Evolutionary conservation across 2,888 invertebrate species (phyloP).

Genomic region (Drosophila buzzatii): DNA sequence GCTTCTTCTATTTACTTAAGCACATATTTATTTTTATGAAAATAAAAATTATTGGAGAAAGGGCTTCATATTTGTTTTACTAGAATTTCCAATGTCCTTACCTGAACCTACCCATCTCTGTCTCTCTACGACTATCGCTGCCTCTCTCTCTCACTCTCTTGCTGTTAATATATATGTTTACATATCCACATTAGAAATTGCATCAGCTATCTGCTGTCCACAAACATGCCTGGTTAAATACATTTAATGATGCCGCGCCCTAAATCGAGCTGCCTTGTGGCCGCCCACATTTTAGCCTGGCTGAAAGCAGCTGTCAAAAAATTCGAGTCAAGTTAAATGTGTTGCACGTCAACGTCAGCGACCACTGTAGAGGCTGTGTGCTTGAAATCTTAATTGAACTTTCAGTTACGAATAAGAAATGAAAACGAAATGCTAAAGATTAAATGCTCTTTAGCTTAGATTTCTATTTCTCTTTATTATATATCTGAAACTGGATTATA

Average conservation of each 20-base stretch:
- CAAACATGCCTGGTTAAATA: slow-evolving; percentile 40
- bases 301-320: slow-evolving; percentile 24
- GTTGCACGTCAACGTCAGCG: slow-evolving; percentile 26
- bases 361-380: slow-evolving; percentile 4
- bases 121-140: too few species aligned
- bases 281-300: neutral
- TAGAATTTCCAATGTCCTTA: slow-evolving; percentile 39
- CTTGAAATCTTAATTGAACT: slow-evolving; percentile 50
- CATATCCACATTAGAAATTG: slow-evolving; percentile 13
- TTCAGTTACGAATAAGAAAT: neutral
- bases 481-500: too few species aligned
- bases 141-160: neutral
- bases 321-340: slow-evolving; percentile 14
- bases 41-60: neutral
- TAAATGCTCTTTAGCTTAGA: neutral
- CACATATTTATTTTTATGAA: slow-evolving; percentile 27
- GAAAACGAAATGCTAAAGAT: neutral
- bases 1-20: slow-evolving; percentile 40
- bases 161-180: neutral
- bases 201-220: slow-evolving; percentile 3
- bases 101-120: neutral
- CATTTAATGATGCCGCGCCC: slow-evolving; percentile 44
- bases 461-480: neutral
- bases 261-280: neutral
- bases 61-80: slow-evolving; percentile 38